These are phyloP conservation scores for Sandelia bainsii DNA, from an alignment of 2,797 vertebrate species.

Conservation along the genomic window DNA sequence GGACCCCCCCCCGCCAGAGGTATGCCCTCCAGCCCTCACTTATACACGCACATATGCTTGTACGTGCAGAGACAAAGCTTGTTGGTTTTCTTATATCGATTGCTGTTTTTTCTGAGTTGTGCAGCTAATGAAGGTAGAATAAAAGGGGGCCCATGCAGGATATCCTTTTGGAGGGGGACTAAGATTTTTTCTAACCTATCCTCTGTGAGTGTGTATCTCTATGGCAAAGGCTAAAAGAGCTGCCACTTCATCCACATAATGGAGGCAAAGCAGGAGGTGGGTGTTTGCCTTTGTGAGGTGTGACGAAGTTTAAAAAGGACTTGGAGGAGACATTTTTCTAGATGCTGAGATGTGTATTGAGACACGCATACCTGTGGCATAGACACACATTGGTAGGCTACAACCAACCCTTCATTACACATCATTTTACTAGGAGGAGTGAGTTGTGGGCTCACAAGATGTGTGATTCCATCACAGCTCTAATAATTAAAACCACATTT, in stretches of 20 bases:
- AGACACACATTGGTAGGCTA: neutral
- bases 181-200: conserved; percentile 41
- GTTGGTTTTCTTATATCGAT: conserved; percentile 7
- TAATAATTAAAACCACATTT: conserved; percentile 58
- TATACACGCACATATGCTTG: conserved; percentile 24
- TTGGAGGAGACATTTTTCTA: conserved; percentile 68
- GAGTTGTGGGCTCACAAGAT: conserved; percentile 38
- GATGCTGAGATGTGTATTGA: conserved; percentile 9
- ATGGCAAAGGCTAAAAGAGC: conserved; percentile 67
- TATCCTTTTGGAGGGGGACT: conserved; percentile 23
- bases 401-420: conserved; percentile 8
- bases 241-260: conserved; percentile 76
- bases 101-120: conserved; percentile 19
- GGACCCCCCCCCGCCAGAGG: conserved; percentile 64
- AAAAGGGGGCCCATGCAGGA: conserved; percentile 29
- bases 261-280: conserved; percentile 50
- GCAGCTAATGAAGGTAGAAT: neutral
- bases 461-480: conserved; percentile 40
- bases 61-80: conserved; percentile 12
- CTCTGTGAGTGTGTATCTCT: conserved; percentile 56
- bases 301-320: conserved; percentile 61
- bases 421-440: conserved; percentile 5
- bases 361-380: conserved; percentile 2
- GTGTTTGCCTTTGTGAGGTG: conserved; percentile 61
- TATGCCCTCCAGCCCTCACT: conserved; percentile 43